Evolutionary conservation across 2,113 vertebrate species (phyloP).

Genomic region (Siniperca chuatsi): DNA sequence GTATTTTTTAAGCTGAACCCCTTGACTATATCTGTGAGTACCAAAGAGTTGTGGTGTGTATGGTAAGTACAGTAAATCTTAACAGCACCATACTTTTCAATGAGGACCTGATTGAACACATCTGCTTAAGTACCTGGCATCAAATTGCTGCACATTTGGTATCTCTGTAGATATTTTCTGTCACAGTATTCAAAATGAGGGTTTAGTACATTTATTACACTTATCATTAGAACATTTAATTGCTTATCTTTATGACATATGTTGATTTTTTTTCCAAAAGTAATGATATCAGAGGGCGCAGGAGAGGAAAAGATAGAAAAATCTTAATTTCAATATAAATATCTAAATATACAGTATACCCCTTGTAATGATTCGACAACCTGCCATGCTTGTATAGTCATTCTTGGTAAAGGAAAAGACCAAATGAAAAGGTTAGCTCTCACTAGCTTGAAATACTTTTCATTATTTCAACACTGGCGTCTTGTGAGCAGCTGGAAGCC

Average conservation of each 20-base stretch:
- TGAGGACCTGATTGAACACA: constrained; percentile 59
- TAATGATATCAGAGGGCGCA: constrained; percentile 62
- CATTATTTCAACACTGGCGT: constrained; percentile 70
- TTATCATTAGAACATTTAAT: constrained; percentile 74
- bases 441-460: constrained; percentile 65
- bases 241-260: constrained; percentile 74
- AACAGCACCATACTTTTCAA: constrained; percentile 56
- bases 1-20: neutral
- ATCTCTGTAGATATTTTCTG: constrained; percentile 69
- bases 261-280: constrained; percentile 54
- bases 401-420: constrained; percentile 52
- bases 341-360: constrained; percentile 83
- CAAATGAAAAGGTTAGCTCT: constrained; percentile 44
- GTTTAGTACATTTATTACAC: constrained; percentile 79
- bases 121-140: constrained; percentile 60
- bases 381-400: constrained; percentile 70
- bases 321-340: constrained; percentile 82
- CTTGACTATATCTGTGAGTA: constrained; percentile 43
- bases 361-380: constrained; percentile 72
- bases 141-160: constrained; percentile 73
- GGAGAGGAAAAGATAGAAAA: constrained; percentile 76
- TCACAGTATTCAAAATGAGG: constrained; percentile 82
- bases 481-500: constrained; percentile 50
- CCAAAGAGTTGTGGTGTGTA: constrained; percentile 42
- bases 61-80: constrained; percentile 40